Percentiles rank a stretch among this genome's conserved stretches.
phyloP scores from a whole-genome alignment of 2,888 invertebrate species.

The Cheilosia grossa region DNA sequence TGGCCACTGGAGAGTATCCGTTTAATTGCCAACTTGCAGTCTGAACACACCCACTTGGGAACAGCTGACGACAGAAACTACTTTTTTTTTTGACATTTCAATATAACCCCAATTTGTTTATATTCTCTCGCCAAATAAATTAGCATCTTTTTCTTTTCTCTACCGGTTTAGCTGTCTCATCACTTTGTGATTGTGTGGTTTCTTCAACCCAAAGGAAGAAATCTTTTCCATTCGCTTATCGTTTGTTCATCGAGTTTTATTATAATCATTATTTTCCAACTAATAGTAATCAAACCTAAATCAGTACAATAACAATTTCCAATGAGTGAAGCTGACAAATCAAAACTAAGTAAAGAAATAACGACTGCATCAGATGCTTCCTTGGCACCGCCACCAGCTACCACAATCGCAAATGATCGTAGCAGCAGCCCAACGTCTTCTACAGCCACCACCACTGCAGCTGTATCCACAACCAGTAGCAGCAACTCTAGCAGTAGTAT shows the following conservation, averaged over 20 bases:
- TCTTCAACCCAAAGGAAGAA: slow-evolving; percentile 17
- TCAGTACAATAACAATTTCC: slow-evolving; percentile 9
- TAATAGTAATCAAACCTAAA: background rate
- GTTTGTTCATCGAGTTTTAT: slow-evolving; percentile 31
- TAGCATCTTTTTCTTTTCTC: slow-evolving; percentile 35
- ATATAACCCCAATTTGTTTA: slow-evolving; percentile 52
- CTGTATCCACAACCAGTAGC: background rate
- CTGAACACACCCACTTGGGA: slow-evolving; percentile 41
- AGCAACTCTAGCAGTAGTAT: background rate
- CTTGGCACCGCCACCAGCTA: slow-evolving; percentile 15
- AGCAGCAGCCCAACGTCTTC: slow-evolving; percentile 1
- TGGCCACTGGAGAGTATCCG: background rate
- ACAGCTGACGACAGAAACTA: slow-evolving; percentile 36
- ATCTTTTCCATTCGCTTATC: slow-evolving; percentile 28
- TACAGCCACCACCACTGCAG: background rate
- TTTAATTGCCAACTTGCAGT: background rate
- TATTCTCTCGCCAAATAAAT: slow-evolving; percentile 9
- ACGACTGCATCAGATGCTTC: slow-evolving; percentile 37
- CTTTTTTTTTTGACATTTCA: slow-evolving; percentile 37
- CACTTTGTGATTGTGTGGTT: slow-evolving; percentile 32
- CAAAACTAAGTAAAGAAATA: slow-evolving; percentile 58
- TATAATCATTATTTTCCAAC: slow-evolving; percentile 8
- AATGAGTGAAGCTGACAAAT: slow-evolving; percentile 71
- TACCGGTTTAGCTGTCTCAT: slow-evolving; percentile 64
- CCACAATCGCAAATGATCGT: slow-evolving; percentile 21